Percentiles rank a stretch among this genome's conserved stretches.
phyloP scores from a whole-genome alignment of 2,888 invertebrate species.

The Sinodicranocentrus sp. region DNA sequence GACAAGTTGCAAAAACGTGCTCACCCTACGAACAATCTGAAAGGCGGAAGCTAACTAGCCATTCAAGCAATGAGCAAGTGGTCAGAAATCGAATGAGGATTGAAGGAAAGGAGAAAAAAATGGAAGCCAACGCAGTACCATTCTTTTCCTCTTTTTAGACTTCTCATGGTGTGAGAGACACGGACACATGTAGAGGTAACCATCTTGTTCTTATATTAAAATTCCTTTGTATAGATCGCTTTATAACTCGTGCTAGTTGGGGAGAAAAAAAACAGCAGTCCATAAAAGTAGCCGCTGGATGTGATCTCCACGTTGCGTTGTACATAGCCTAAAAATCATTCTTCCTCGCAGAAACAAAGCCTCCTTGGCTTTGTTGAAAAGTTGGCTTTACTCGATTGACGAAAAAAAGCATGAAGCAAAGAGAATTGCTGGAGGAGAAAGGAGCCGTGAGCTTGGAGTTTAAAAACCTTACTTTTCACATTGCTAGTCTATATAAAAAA shows the following conservation, averaged over 20 bases:
- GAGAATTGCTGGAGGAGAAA: not conserved
- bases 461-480: too few species aligned
- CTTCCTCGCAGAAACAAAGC: not conserved
- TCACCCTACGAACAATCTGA: slow-evolving; percentile 7
- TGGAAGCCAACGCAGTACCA: slow-evolving; percentile 40
- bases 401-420: not conserved
- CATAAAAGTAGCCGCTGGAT: slow-evolving; percentile 18
- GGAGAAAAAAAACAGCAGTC: too few species aligned
- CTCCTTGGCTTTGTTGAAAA: not conserved
- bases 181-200: slow-evolving; percentile 46
- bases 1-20: slow-evolving; percentile 29
- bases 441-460: slow-evolving; percentile 3
- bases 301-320: not conserved
- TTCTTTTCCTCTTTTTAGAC: not conserved
- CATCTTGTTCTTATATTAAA: not conserved
- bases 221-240: not conserved
- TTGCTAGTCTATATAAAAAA: too few species aligned
- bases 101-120: slow-evolving; percentile 19
- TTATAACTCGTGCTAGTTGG: too few species aligned
- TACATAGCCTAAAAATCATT: not conserved
- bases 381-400: not conserved
- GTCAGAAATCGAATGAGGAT: slow-evolving; percentile 36
- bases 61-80: slow-evolving; percentile 33
- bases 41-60: slow-evolving; percentile 37
- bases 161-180: not conserved